Evolutionary conservation across 2,113 vertebrate genomes (phyloP).

Genomic region (western clawed frog (Xenopus tropicalis)): UCB_Xtro_10.0 CM004448.2:144943001-144943500

Average conservation of each 20-base stretch:
- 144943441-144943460: too few relatives aligned
- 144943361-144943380: not conserved
- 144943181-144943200: conserved; percentile 40
- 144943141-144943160: conserved; percentile 2
- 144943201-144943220: conserved; percentile 11
- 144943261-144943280: not conserved
- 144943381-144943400: too few relatives aligned
- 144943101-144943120: not conserved
- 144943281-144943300: not conserved
- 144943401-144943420: not conserved
- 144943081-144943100: not conserved
- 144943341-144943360: not conserved
- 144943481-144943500: too few relatives aligned
- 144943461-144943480: too few relatives aligned
- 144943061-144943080: conserved; percentile 35
- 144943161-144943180: conserved; percentile 18
- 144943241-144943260: conserved; percentile 17
- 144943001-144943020: conserved; percentile 23
- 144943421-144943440: too few relatives aligned
- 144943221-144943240: conserved; percentile 39
- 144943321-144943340: not conserved
- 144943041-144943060: conserved; percentile 45
- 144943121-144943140: conserved; percentile 35
- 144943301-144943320: not conserved
- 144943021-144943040: conserved; percentile 25